phyloP scores from a whole-genome alignment of 92 coral and sea anemone genomes.

The Bergia sp. region DNA sequence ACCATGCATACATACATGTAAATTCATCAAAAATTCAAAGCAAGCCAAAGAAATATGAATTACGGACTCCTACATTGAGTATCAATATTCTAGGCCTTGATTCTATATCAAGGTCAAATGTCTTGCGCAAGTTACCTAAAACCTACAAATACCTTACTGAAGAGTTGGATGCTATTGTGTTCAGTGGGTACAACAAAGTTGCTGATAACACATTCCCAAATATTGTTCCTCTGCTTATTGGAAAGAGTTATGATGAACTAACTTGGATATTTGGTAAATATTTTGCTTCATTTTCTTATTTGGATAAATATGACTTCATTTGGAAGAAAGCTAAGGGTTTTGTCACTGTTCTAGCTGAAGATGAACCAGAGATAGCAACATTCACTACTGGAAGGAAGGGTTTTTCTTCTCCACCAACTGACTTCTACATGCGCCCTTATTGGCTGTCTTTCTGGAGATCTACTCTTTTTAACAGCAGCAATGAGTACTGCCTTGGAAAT shows the following conservation, averaged over 20 bases:
- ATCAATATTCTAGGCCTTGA: slow-evolving; percentile 33
- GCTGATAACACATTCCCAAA: slow-evolving; percentile 37
- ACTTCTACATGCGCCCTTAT: slow-evolving; percentile 42
- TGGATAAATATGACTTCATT: slow-evolving; percentile 34
- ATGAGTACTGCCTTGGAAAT: slow-evolving; percentile 33
- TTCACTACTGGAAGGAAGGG: slow-evolving; percentile 40
- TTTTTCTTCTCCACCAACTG: slow-evolving; percentile 20
- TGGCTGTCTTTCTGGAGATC: slow-evolving; percentile 38
- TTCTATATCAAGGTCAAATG: slow-evolving; percentile 25
- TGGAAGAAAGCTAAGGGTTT: slow-evolving; percentile 30
- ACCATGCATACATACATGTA: slow-evolving; percentile 26
- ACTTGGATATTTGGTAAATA: slow-evolving; percentile 37
- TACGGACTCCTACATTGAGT: not conserved
- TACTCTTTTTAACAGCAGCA: slow-evolving; percentile 9
- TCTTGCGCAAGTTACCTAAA: slow-evolving; percentile 25
- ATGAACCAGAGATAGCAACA: slow-evolving; percentile 29
- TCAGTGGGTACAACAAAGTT: slow-evolving; percentile 7
- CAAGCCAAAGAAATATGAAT: not conserved
- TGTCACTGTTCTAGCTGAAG: slow-evolving; percentile 32
- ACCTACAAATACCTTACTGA: slow-evolving; percentile 27
- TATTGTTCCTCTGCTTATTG: slow-evolving; percentile 24
- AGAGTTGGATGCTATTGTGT: slow-evolving; percentile 6
- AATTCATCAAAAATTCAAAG: slow-evolving; percentile 17
- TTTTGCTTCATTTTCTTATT: not conserved
- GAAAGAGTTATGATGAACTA: slow-evolving; percentile 31